Percentiles rank a stretch among this genome's conserved stretches.
Conservation (phyloP, 2,113 vertebrate genomes). For the Chiloscyllium plagiosum region DNA sequence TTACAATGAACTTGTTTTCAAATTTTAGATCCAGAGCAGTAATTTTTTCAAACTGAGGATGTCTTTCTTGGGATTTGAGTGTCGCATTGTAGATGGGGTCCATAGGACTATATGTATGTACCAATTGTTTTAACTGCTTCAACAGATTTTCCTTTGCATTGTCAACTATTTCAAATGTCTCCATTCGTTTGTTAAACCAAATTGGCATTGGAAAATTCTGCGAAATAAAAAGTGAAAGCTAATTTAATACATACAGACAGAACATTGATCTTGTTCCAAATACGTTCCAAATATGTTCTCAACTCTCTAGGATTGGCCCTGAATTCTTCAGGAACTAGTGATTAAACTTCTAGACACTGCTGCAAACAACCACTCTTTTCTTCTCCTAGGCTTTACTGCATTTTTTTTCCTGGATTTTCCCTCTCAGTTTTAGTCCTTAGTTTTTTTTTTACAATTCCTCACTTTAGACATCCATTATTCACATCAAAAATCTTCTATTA, state of each 20-base stretch:
- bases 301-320: background rate
- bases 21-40: conserved; percentile 47
- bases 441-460: background rate
- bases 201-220: conserved; percentile 73
- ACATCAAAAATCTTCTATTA: background rate
- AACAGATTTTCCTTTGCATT: conserved; percentile 55
- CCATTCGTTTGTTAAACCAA: conserved; percentile 65
- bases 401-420: background rate
- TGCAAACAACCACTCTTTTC: background rate
- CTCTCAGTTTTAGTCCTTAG: background rate
- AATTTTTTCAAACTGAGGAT: conserved; percentile 40
- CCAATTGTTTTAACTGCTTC: conserved; percentile 55
- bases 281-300: background rate
- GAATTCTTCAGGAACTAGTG: background rate
- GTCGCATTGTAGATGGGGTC: conserved; percentile 57
- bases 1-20: conserved; percentile 63
- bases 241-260: background rate
- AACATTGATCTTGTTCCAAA: background rate
- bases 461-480: background rate
- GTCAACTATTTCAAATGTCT: conserved; percentile 70
- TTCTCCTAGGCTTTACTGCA: background rate
- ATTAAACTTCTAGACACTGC: background rate
- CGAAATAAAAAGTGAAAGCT: conserved; percentile 1
- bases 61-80: conserved; percentile 48
- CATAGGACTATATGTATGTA: conserved; percentile 53